These are phyloP conservation scores for Progne subis DNA, from an alignment of 2,113 vertebrate genomes.

Conservation along the genomic window DNA sequence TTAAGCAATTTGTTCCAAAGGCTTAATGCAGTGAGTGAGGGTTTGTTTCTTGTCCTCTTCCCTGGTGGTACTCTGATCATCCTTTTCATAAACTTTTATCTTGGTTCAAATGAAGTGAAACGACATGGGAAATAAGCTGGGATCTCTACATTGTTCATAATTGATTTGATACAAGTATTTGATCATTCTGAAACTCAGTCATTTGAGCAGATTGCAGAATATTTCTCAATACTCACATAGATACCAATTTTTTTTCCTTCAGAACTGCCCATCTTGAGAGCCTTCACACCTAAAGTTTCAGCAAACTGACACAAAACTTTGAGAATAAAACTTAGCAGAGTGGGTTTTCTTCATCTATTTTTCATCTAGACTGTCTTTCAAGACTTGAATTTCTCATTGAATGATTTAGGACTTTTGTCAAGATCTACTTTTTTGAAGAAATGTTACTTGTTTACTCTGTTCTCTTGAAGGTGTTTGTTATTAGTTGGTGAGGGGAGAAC, in stretches of 20 bases:
- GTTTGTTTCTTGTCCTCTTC: neutral
- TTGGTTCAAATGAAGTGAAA: slow-evolving; percentile 18
- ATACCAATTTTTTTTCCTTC: neutral
- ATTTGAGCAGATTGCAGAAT: neutral
- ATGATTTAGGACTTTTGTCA: neutral
- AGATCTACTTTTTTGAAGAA: neutral
- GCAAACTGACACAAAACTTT: neutral
- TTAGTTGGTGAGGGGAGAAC: neutral
- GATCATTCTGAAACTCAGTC: neutral
- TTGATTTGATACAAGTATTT: slow-evolving; percentile 18
- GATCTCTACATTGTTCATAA: slow-evolving; percentile 3
- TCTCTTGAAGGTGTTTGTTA: neutral
- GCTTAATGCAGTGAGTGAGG: neutral
- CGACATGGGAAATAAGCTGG: slow-evolving; percentile 42
- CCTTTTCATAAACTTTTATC: neutral
- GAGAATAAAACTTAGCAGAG: neutral
- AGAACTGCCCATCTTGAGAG: neutral
- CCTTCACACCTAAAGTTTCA: neutral
- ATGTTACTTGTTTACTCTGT: neutral
- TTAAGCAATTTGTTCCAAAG: neutral
- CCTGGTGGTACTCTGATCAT: neutral
- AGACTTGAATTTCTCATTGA: neutral
- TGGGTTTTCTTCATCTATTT: neutral
- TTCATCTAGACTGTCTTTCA: neutral
- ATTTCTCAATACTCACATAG: neutral